Conservation (phyloP, 2,797 vertebrate genomes). For the Taeniopygia guttata region DNA sequence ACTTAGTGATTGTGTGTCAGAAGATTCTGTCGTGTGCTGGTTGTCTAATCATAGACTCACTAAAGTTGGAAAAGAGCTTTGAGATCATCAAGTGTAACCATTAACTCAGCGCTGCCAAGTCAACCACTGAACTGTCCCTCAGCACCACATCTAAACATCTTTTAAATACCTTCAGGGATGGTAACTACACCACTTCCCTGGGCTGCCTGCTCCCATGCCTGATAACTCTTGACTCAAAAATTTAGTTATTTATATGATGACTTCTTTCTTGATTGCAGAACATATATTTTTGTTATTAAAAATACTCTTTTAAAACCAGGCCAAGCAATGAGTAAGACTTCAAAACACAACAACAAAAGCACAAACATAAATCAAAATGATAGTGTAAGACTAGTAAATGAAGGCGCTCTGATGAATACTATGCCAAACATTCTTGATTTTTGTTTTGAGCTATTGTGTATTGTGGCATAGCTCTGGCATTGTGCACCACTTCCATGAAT, state of each 20-base stretch:
- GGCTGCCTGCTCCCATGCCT: not conserved
- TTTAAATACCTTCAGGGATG: not conserved
- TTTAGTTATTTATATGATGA: not conserved
- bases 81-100: not conserved
- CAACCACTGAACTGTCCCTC: not conserved
- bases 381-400: constrained; percentile 1
- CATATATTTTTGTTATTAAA: not conserved
- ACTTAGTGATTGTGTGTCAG: not conserved
- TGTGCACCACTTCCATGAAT: not conserved
- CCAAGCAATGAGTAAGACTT: not conserved
- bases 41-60: not conserved
- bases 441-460: not conserved
- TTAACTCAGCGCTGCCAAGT: not conserved
- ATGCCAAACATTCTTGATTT: not conserved
- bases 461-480: not conserved
- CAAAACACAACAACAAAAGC: not conserved
- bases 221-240: not conserved
- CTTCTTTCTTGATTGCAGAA: not conserved
- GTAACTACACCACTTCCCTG: not conserved
- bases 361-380: not conserved
- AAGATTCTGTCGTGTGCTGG: rapidly evolving
- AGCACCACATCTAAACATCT: not conserved
- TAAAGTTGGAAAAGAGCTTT: not conserved
- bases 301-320: not conserved
- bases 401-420: not conserved